Conservation (phyloP, 2,888 invertebrate species). For the Plusia festucae region DNA sequence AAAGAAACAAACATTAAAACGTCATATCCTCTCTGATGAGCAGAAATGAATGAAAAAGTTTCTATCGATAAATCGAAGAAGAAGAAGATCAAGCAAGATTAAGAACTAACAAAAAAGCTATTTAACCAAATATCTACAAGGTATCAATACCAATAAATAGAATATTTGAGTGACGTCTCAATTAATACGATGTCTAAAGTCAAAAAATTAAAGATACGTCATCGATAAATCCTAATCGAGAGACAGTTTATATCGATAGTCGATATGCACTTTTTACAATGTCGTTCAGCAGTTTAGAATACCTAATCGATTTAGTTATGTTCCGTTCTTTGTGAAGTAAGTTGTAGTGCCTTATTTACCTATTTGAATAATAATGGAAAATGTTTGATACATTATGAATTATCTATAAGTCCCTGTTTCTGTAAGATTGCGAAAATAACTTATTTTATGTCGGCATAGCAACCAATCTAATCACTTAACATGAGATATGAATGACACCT, state of each 20-base stretch:
- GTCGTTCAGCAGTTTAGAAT: conserved; percentile 2
- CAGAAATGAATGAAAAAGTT: neutral
- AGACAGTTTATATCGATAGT: conserved; percentile 1
- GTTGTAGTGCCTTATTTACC: no score
- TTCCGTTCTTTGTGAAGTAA: no score
- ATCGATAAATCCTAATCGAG: conserved; percentile 4
- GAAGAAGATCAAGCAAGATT: neutral
- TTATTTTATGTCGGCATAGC: neutral
- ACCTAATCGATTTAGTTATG: neutral
- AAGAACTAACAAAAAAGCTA: neutral
- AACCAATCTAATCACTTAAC: no score
- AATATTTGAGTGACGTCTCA: neutral
- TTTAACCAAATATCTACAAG: neutral
- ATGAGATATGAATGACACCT: neutral
- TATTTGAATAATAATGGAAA: no score
- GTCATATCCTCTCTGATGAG: neutral
- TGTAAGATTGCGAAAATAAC: no score
- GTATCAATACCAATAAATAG: neutral
- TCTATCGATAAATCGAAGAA: neutral
- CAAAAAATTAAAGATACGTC: conserved; percentile 5
- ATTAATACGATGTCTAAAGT: conserved; percentile 11
- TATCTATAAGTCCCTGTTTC: no score
- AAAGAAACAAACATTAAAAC: neutral
- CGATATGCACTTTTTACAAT: conserved; percentile 9
- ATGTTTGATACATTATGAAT: no score